Base-by-base conservation (phyloP, 2,113 vertebrate species). In the Glareola pratincola region DNA sequence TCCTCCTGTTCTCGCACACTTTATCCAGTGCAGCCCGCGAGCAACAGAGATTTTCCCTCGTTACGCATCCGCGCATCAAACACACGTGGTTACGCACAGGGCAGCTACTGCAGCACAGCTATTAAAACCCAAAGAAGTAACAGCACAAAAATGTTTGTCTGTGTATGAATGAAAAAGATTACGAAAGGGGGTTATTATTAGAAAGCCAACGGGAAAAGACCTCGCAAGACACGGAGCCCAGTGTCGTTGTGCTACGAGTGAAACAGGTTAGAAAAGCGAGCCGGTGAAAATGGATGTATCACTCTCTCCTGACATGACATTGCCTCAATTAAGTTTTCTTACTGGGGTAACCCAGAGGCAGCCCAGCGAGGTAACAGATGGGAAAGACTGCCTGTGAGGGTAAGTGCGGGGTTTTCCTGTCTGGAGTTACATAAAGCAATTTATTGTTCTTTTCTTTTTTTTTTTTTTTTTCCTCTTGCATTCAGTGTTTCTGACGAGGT, bases 401-500 rank as follows among this genome's bases (percentile, higher is more conserved):
- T 50, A 85, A 69, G 37, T 3, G 67, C 45, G 47, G 90, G 53
- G 77, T 26, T 85, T 72, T 85, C 92, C 90, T 66, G 71, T 73
- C 90, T 85, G 62, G 7, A 90, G 71, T 51, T 64, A 84, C 69
- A 81, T 4, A 72, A 85, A 95, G 88, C 74, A 48, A 88, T 90
- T 93, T 87, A 75, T 91, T 94, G 87, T 90, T 63, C 85, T 62
- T 76, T 90, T 67, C 26, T 34, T 27, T 27, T 73, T 68, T 29
- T 62, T 76, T 90, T 67, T n/a, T 34, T 27, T 27, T 73, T 68
- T 29, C 2, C 71, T 48, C 91, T 23, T 17, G 48, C 56, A 14
- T 39, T 92, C 81, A 21, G 74, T 2, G 37, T 10, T 94, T n/a
- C 62, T 82, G 95, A 91, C 3, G 71, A 81, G 96, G 96, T 97